Base-by-base conservation (phyloP, 2,888 invertebrate genomes). In the Mycalesis mineus region DNA sequence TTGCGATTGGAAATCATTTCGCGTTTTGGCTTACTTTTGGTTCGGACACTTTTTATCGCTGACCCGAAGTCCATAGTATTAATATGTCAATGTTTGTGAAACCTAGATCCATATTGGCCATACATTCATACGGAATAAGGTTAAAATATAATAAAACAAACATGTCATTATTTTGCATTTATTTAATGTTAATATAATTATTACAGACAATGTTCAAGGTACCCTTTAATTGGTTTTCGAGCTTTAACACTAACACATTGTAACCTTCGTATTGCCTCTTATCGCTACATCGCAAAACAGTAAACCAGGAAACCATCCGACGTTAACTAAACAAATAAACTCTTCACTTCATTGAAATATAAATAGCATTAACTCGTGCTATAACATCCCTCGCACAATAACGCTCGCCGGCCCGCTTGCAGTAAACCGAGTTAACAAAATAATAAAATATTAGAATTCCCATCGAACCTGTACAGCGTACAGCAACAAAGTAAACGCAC, bases 121-220 rank as follows among this genome's bases (percentile, higher is more conserved):
- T n/a, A n/a, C n/a, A n/a, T n/a, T n/a, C n/a, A n/a, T n/a, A n/a
- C 4, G 17, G 8, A 22, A 40, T 4, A 5, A 9, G 41, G 47
- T 39, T 40, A 47, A 17, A 45, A 36, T 40, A 57, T 58, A 72
- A 61, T 64, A 59, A 69, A 70, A 69, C 65, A 58, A 58, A 58
- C 56, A 50, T 56, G 13, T 28, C 53, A 61, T 68, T 66, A 74
- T 84, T 86, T 88, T 80, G 81, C 81, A 84, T 90, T 90, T 89
- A 90, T 89, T 88, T 87, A 89, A 88, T 90, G 88, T 89, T 89
- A 90, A 89, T 87, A 84, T 90, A 89, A 87, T 88, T 63, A 66
- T 67, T 68, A 88, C 87, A 90, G 88, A 90, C 88, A 89, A 88
- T 88, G 87, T 88, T 87, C 84, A 89, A 88, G 88, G 88, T 89